Base-by-base conservation (phyloP, 2,797 vertebrate genomes). In the Leptatherina wallacei region DNA sequence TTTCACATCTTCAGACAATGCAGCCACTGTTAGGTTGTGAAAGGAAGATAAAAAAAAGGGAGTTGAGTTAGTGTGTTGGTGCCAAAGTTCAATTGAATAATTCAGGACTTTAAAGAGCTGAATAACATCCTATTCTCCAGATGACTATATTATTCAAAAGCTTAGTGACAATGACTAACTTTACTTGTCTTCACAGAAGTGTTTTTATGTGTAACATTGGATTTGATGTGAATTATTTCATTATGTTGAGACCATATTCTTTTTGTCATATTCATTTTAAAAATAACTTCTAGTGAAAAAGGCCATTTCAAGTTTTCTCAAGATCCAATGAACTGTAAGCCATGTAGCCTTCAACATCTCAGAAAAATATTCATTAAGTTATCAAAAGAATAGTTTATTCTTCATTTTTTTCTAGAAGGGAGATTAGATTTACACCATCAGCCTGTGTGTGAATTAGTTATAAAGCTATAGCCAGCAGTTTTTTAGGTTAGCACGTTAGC, bases 1-100 rank as follows among this genome's bases (percentile, higher is more conserved):
- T 56, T 87, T 90, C 65, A 85, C 88, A 57, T 90, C 91, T 51
- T 75, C 77, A 59, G 85, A 86, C 60, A 72, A 69, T 6, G 84
- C 81, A 33, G 73, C 47, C 44, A 63, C 85, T 89, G 77, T 49
- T 18, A 22, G 35, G 55, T 36, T 33, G 20, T 35, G 49, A 14
- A 51, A 16, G 20, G 71, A 16, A 18, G 24, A 18, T 14, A 49
- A 20, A 49, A 20, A 20, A 10, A 57, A 13, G 13, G 14, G 49
- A 24, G 22, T 36, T 9, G 69, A 57, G 30, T 6, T 35, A 65
- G 6, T 13, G 33, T 32, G 36, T 38, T 36, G 32, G 35, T 58
- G 65, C 42, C 35, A 71, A 54, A 71, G 71, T 55, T 42, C 20
- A 58, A 12, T 11, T 33, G 22, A 42, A 55, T 61, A 49, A 52